Conservation (phyloP, 2,113 vertebrate species). For the Brienomyrus brachyistius region DNA sequence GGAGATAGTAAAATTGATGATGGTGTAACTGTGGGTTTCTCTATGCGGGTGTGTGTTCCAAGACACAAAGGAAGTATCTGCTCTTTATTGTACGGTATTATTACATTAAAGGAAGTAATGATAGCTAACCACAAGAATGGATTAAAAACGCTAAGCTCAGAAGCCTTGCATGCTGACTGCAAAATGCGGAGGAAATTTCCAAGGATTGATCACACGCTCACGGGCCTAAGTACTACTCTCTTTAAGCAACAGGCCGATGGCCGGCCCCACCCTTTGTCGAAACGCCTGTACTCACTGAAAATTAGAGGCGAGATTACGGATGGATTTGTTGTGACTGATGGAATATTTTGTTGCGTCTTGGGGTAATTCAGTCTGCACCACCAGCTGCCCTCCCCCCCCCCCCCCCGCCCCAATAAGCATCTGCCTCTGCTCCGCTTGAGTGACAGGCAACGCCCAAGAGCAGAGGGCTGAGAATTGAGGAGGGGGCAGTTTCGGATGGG, state of each 20-base stretch:
- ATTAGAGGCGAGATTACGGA: not conserved
- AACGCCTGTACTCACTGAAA: not conserved
- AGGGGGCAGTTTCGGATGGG: not conserved
- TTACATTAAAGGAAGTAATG: not conserved
- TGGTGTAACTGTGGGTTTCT: not conserved
- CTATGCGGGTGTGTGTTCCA: not conserved
- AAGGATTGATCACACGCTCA: not conserved
- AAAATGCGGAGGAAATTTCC: not conserved
- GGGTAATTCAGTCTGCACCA: not conserved
- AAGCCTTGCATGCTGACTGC: not conserved
- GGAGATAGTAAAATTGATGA: not conserved
- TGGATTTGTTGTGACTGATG: not conserved
- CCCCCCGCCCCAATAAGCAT: not conserved
- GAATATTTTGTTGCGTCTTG: not conserved
- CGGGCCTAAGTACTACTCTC: not conserved
- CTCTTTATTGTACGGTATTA: not conserved
- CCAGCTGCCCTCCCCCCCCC: not conserved
- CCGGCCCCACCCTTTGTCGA: not conserved
- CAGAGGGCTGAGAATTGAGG: not conserved
- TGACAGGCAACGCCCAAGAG: not conserved
- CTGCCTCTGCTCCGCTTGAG: not conserved
- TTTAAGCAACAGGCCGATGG: not conserved
- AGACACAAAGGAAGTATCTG: not conserved
- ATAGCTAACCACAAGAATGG: not conserved
- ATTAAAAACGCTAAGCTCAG: not conserved